Base-by-base conservation (phyloP, 2,797 vertebrate genomes). In the Acanthis flammea region DNA sequence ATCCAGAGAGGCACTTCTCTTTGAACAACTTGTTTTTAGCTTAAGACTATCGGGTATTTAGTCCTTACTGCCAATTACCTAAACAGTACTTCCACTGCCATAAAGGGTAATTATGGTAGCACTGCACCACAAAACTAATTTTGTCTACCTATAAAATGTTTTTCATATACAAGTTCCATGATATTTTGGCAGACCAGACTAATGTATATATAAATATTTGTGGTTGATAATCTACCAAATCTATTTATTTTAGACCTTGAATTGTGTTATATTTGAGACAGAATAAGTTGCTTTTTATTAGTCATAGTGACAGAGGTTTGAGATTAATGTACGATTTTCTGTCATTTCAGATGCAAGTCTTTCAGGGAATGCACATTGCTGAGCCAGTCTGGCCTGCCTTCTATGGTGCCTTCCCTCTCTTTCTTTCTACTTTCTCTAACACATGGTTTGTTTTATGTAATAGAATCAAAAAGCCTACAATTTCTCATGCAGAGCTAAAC, bases 131-230 rank as follows among this genome's bases (percentile, higher is more conserved):
- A 95, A 75, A 66, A 70, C 50, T 92, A 86, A 93, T 94, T 97
- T 96, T 93, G 30, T 88, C 72, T 95, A 62, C 74, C 85, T 94
- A 63, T 90, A 88, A 94, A 95, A 57, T 44, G 5, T 68, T 88
- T 90, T 85, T 84, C 65, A 8, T 82, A 78, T 94, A 94, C 28
- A 88, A 88, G 96, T 95, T 94, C 90, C 39, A 23, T 89, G 78
- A 86, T 96, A 96, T 96, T 96, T 97, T 96, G 94, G 95, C 60
- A 90, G 82, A 48, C 28, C 57, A 91, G 87, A 82, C 44, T 94
- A 91, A 68, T 8, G 39, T 91, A 84, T 95, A 92, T 95, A 86
- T 93, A 97, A 97, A 97, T 97, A 97, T 94, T 96, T 97, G 87
- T 66, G 86, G 92, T 96, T 96, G 82, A 91, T 96, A 95, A 95